phyloP scores from a whole-genome alignment of 2,888 invertebrate species.

The Oeneis ivallda region DNA sequence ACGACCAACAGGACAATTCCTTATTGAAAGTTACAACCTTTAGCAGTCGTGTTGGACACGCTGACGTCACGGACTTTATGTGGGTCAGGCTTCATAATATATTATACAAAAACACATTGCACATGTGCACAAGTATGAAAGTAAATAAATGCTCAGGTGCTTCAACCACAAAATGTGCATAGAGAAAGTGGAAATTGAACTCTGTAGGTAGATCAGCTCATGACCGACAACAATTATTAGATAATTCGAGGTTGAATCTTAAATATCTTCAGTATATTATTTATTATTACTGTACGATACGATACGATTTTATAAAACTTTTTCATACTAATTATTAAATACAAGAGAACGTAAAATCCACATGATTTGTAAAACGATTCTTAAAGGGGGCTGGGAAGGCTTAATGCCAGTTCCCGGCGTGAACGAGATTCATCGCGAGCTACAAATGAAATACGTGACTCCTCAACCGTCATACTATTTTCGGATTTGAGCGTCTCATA shows the following conservation, averaged over 20 bases:
- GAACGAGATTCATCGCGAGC: slow-evolving; percentile 34
- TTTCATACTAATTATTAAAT: neutral
- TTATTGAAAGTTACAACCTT: no score
- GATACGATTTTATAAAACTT: no score
- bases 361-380: slow-evolving; percentile 8
- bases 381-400: slow-evolving; percentile 12
- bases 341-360: slow-evolving; percentile 1
- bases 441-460: slow-evolving; percentile 66
- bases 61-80: no score
- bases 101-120: neutral
- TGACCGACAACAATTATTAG: no score
- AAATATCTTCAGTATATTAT: no score
- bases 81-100: no score
- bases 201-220: no score
- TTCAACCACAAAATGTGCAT: neutral
- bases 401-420: slow-evolving; percentile 13
- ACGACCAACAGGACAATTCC: no score
- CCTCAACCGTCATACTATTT: slow-evolving; percentile 39
- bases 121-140: no score
- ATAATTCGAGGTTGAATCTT: no score
- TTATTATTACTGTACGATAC: no score
- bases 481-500: slow-evolving; percentile 17
- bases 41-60: no score
- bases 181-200: neutral
- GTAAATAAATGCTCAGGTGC: neutral